Evolutionary conservation across 1,140 invertebrate genomes (phyloP).

Genomic region (Ostrea edulis): DNA sequence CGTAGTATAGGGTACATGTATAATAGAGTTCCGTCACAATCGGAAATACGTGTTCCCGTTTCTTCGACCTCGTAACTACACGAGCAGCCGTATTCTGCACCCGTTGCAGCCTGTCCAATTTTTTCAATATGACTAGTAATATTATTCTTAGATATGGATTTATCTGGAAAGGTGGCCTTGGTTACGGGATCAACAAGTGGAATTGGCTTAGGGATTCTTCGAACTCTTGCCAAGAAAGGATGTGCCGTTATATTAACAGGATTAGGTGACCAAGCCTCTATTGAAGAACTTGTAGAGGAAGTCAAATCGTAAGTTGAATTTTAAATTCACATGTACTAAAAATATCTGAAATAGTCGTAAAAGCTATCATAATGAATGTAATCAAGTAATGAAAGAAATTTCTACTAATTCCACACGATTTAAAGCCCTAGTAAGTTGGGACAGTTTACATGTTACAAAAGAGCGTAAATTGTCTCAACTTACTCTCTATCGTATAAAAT

Average conservation of each 20-base stretch:
- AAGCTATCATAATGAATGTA: not conserved
- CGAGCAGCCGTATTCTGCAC: no score
- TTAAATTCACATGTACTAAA: no score
- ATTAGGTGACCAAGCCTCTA: slow-evolving; percentile 44
- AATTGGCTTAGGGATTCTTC: slow-evolving; percentile 77
- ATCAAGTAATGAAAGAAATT: no score
- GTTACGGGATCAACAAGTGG: slow-evolving; percentile 78
- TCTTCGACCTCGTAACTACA: no score
- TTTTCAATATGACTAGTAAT: no score
- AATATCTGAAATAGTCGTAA: not conserved
- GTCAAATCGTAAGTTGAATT: slow-evolving; percentile 38
- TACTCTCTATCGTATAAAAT: no score
- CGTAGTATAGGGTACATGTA: not conserved
- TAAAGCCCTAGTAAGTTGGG: no score
- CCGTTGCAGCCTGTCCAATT: no score
- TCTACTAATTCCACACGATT: no score
- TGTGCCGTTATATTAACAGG: slow-evolving; percentile 75
- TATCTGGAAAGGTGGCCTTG: slow-evolving; percentile 69
- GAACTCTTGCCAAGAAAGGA: slow-evolving; percentile 70
- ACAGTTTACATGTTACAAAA: no score
- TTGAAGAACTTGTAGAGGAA: slow-evolving; percentile 37
- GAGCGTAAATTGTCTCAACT: no score
- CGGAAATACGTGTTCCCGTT: no score
- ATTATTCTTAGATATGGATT: not conserved
- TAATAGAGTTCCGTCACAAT: not conserved